phyloP scores from a whole-genome alignment of 1,140 invertebrate species.

The Coboldia fuscipes region DNA sequence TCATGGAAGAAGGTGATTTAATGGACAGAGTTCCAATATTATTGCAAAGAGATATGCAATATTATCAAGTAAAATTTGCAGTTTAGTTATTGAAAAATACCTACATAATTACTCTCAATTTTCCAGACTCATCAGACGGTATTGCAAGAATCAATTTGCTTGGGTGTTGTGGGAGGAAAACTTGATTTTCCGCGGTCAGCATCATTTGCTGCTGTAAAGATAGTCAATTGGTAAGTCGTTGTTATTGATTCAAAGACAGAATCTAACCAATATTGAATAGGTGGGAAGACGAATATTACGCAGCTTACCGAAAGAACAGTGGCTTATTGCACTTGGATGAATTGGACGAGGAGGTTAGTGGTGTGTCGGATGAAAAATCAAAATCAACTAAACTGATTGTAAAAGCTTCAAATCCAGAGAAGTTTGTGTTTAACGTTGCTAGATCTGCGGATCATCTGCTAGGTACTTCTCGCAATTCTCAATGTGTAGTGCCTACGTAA shows the following conservation, averaged over 20 bases:
- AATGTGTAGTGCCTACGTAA: neutral
- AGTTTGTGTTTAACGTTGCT: slow-evolving; percentile 41
- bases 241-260: neutral
- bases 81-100: neutral
- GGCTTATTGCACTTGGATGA: slow-evolving; percentile 19
- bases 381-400: slow-evolving; percentile 20
- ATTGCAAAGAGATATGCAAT: slow-evolving; percentile 52
- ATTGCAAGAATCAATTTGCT: slow-evolving; percentile 47
- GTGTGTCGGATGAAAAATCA: neutral
- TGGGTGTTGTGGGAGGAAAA: slow-evolving; percentile 45
- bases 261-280: slow-evolving; percentile 3
- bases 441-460: slow-evolving; percentile 44
- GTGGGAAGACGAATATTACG: slow-evolving; percentile 22
- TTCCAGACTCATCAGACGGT: slow-evolving; percentile 46
- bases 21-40: slow-evolving; percentile 59
- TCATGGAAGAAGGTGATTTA: slow-evolving; percentile 67
- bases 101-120: neutral
- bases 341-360: slow-evolving; percentile 1
- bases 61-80: slow-evolving; percentile 39
- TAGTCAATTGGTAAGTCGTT: slow-evolving; percentile 39
- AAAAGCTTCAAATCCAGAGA: slow-evolving; percentile 45
- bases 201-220: slow-evolving; percentile 57
- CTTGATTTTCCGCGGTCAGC: slow-evolving; percentile 58
- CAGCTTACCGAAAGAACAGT: slow-evolving; percentile 24
- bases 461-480: slow-evolving; percentile 13